Evolutionary conservation across 2,113 vertebrate genomes (phyloP), one percentile per base, ranked within the genome.

Genomic region (Acanthisitta chloris): DNA sequence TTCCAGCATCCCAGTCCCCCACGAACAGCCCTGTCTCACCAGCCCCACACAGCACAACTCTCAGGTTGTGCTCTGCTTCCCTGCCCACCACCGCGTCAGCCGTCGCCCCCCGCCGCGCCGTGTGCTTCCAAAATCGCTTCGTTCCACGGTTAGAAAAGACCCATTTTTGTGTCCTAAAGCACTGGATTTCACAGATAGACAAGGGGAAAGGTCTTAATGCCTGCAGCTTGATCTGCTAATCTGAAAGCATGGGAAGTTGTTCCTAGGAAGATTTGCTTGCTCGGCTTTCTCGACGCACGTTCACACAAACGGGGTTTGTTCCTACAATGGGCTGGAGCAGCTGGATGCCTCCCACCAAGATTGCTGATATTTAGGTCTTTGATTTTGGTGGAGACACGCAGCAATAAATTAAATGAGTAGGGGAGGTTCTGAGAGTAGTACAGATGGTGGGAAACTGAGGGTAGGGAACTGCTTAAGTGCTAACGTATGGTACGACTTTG

Each of bases 361-460:
- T 66, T 82, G 31, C 84, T 85, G 92, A 77, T 91, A 34, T 42
- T 93, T 46, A 43, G 82, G 62, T 54, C 85, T 89, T 92, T 88
- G 88, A 81, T 93, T 92, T 43, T 86, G 82, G 79, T 2, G 0
- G 79, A 77, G 79, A 59, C 38, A 26, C 29, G 6, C 28, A 71
- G 88, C 83, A 83, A 94, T 90, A 88, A 90, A 94, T 93, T 57
- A 91, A 96, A 79, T 23, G 81, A 77, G 82, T 1, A 1, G 74
- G 59, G 88, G 71, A 88, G 54, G 93, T 95, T 80, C 67, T 66
- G 94, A 80, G 94, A 90, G 58, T 2, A 21, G 79, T 82, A 49
- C 88, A 94, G 90, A 96, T 94, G 94, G 92, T 95, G 92, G 81
- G 94, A 96, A 96, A 84, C 86, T n/a, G 69, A 88, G 72, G 92